Conservation (phyloP, 2,113 vertebrate species). For the Sinocyclocheilus maitianheensis region DNA sequence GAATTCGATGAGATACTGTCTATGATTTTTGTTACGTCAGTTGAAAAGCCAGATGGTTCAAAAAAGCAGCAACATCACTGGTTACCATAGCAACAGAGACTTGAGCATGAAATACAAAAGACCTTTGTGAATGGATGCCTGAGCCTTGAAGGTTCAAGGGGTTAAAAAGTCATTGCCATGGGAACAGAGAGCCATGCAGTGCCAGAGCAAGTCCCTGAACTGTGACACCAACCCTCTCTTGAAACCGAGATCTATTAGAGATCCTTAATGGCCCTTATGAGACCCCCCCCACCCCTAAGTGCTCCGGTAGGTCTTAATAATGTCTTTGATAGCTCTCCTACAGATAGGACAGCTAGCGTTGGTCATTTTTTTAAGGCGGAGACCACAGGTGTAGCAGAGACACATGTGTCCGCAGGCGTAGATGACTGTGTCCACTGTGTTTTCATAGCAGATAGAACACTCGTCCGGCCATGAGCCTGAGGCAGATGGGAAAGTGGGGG, state of each 20-base stretch:
- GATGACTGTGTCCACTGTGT: slow-evolving; percentile 94
- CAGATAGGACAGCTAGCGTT: slow-evolving; percentile 98
- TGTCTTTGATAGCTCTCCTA: slow-evolving; percentile 93
- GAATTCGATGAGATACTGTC: slow-evolving; percentile 49
- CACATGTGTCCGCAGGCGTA: slow-evolving; percentile 99
- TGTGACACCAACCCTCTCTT: slow-evolving; percentile 32
- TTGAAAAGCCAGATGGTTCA: slow-evolving; percentile 39
- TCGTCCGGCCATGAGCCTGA: slow-evolving; percentile 86
- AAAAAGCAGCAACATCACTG: slow-evolving; percentile 43
- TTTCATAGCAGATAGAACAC: slow-evolving; percentile 97
- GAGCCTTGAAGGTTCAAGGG: slow-evolving; percentile 36
- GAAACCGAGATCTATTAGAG: slow-evolving; percentile 32
- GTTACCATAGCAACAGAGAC: slow-evolving; percentile 53
- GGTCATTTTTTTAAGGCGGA: slow-evolving; percentile 95
- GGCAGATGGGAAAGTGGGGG: slow-evolving; percentile 83
- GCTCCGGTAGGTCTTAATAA: slow-evolving; percentile 97
- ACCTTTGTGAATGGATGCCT: slow-evolving; percentile 41
- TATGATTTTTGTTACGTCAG: slow-evolving; percentile 9
- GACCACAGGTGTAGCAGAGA: slow-evolving; percentile 92
- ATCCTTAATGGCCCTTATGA: slow-evolving; percentile 38
- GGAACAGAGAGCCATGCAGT: slow-evolving; percentile 24
- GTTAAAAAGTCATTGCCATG: slow-evolving; percentile 44
- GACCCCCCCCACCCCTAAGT: slow-evolving; percentile 73
- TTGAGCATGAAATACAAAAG: slow-evolving; percentile 44
- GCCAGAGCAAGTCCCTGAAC: slow-evolving; percentile 49